Conservation (phyloP, 2,113 vertebrate genomes). For the Seriola dumerili region DNA sequence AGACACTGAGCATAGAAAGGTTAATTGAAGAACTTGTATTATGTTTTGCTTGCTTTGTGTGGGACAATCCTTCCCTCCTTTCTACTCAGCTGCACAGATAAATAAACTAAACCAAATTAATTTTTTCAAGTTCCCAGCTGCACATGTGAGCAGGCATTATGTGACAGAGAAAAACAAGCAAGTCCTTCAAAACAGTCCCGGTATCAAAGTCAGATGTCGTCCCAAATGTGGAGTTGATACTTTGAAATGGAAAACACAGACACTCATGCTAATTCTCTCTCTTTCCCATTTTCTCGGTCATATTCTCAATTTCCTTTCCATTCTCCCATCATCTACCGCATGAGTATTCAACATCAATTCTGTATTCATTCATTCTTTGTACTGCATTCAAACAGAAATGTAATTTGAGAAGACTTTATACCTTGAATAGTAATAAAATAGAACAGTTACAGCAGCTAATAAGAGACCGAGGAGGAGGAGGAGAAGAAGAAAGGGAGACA, state of each 20-base stretch:
- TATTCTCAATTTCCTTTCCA: constrained; percentile 18
- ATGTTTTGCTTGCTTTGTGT: constrained; percentile 37
- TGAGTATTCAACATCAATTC: constrained; percentile 51
- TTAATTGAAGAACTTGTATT: constrained; percentile 46
- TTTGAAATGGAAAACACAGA: constrained; percentile 53
- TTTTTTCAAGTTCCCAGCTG: constrained; percentile 37
- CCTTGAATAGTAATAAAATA: constrained; percentile 47
- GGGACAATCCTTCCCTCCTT: constrained; percentile 25
- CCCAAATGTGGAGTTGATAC: constrained; percentile 43
- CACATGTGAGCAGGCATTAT: constrained; percentile 11
- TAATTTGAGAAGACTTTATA: constrained; percentile 47
- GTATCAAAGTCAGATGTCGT: constrained; percentile 59
- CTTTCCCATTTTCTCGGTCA: constrained; percentile 15
- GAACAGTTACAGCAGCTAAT: constrained; percentile 41
- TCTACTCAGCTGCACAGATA: constrained; percentile 41
- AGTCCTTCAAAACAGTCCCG: constrained; percentile 31
- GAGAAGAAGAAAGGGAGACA: background rate
- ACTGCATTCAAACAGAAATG: constrained; percentile 40
- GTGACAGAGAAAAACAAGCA: constrained; percentile 5
- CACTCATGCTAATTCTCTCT: constrained; percentile 26
- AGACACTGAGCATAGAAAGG: constrained; percentile 2
- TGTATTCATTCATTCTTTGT: constrained; percentile 34
- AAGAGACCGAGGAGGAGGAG: background rate
- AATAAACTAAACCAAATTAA: constrained; percentile 45
- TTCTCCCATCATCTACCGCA: constrained; percentile 13